Conservation (phyloP, 2,797 vertebrate genomes). For the Schizopygopsis pylzovi region DNA sequence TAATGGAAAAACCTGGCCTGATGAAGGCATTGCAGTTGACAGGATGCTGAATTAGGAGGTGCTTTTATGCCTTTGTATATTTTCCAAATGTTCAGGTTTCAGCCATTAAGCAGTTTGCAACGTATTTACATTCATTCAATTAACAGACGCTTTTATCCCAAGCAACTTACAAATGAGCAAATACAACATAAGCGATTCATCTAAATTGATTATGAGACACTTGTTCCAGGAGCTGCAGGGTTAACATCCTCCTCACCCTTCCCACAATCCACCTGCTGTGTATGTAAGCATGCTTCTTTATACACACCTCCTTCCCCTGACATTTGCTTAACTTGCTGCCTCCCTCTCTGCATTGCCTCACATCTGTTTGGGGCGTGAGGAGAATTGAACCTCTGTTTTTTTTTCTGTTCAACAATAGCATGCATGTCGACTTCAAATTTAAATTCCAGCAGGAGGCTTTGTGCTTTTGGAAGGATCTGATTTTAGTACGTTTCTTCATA, state of each 20-base stretch:
- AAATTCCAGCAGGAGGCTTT: constrained; percentile 58
- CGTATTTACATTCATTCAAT: neutral
- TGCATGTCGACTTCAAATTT: constrained; percentile 75
- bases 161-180: constrained; percentile 8
- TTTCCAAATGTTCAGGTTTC: neutral
- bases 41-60: neutral
- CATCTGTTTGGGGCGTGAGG: constrained; percentile 47
- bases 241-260: constrained; percentile 13
- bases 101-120: neutral
- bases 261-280: constrained; percentile 23
- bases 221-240: constrained; percentile 46
- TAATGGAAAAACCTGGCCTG: neutral
- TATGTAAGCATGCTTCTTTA: constrained; percentile 38
- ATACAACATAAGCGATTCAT: constrained; percentile 4
- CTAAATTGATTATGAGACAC: constrained; percentile 66
- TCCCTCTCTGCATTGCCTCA: constrained; percentile 45
- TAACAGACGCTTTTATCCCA: neutral
- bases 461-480: constrained; percentile 20
- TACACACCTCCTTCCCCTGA: constrained; percentile 44
- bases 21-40: neutral
- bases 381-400: constrained; percentile 51
- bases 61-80: neutral
- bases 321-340: constrained; percentile 57
- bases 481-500: constrained; percentile 13
- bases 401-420: constrained; percentile 65